phyloP scores from a whole-genome alignment of 2,888 invertebrate species.

The Acronicta psi region DNA sequence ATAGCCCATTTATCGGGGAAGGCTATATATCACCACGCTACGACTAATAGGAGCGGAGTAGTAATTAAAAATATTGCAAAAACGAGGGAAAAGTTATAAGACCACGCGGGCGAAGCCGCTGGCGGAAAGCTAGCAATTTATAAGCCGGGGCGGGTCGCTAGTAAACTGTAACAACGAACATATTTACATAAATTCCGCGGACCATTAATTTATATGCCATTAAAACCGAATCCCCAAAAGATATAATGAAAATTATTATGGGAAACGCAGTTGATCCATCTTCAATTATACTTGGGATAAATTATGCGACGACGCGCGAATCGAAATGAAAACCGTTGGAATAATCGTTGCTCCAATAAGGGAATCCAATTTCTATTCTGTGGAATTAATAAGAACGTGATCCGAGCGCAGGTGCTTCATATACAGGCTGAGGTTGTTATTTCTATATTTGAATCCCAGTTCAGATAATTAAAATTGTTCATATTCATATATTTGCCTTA shows the following conservation, averaged over 20 bases:
- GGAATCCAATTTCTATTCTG: constrained; percentile 78
- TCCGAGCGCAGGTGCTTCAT: constrained; percentile 64
- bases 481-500: too few species aligned
- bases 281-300: constrained; percentile 79
- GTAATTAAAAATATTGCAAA: too few species aligned
- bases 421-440: constrained; percentile 51
- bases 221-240: constrained; percentile 28
- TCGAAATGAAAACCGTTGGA: constrained; percentile 67
- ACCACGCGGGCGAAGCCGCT: too few species aligned
- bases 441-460: constrained; percentile 7
- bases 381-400: constrained; percentile 76
- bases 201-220: neutral
- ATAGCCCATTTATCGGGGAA: too few species aligned
- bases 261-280: constrained; percentile 55
- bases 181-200: neutral
- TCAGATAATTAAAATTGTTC: too few species aligned
- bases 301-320: constrained; percentile 72
- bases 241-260: constrained; percentile 40
- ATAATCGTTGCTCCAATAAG: constrained; percentile 79
- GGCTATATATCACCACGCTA: too few species aligned
- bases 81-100: too few species aligned
- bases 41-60: too few species aligned
- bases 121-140: too few species aligned
- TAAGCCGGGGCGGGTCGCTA: too few species aligned
- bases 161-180: too few species aligned